Evolutionary conservation across 2,797 vertebrate species (phyloP).

Genomic region (Sebastes jordani): DNA sequence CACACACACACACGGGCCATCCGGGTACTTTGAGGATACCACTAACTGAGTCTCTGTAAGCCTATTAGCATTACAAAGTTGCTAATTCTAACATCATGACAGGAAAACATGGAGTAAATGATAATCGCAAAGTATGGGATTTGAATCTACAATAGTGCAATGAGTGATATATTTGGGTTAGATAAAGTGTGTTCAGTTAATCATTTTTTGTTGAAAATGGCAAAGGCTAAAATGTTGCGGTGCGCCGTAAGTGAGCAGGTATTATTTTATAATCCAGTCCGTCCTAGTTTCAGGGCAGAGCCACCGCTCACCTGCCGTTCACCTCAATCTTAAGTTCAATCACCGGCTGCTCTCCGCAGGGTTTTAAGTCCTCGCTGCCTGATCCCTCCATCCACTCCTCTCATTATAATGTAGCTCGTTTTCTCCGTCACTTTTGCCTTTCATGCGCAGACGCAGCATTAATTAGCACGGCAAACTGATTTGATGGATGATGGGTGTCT

Average conservation of each 20-base stretch:
- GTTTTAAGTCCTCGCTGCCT: not conserved
- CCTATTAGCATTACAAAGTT: conserved; percentile 43
- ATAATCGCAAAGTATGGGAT: not conserved
- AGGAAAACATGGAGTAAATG: not conserved
- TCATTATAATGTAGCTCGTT: not conserved
- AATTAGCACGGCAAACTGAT: not conserved
- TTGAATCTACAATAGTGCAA: not conserved
- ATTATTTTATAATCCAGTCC: not conserved
- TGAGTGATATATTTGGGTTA: not conserved
- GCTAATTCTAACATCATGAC: conserved; percentile 24
- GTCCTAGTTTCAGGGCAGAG: not conserved
- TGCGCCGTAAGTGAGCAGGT: not conserved
- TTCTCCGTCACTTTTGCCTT: not conserved
- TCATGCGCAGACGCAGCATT: not conserved
- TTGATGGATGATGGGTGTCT: not conserved
- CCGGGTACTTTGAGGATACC: conserved; percentile 15
- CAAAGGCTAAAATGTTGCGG: not conserved
- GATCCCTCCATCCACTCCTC: not conserved
- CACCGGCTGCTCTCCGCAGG: not conserved
- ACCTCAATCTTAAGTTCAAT: conserved; percentile 2
- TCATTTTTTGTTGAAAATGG: no score
- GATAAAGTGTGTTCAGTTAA: not conserved
- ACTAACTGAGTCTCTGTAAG: conserved; percentile 42
- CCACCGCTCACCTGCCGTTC: conserved; percentile 7
- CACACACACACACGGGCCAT: not conserved